Conservation (phyloP, 1,140 invertebrate species). For the Papilio machaon region DNA sequence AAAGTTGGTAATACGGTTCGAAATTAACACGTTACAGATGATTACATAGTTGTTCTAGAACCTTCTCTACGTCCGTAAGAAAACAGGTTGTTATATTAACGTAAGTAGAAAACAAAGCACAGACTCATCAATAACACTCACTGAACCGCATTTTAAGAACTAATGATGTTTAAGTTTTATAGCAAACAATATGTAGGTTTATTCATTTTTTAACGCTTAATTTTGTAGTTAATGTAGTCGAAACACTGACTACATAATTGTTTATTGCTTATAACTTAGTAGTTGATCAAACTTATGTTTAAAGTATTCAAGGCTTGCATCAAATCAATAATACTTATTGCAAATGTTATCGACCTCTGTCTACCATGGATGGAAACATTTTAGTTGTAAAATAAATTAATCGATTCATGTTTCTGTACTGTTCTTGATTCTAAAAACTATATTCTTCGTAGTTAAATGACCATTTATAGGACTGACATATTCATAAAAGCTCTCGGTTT, state of each 20-base stretch:
- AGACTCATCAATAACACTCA: conserved; percentile 14
- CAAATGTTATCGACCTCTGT: no score
- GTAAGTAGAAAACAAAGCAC: conserved; percentile 43
- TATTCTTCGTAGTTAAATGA: neutral
- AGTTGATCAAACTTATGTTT: no score
- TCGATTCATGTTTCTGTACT: neutral
- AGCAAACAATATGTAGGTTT: neutral
- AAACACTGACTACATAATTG: neutral
- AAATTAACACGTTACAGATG: conserved; percentile 51
- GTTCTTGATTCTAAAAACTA: neutral
- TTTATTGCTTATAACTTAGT: no score
- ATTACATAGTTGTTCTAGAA: conserved; percentile 46
- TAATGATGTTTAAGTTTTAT: conserved; percentile 25
- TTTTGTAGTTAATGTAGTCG: neutral
- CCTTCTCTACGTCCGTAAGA: conserved; percentile 39
- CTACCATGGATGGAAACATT: neutral
- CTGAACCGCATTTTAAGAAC: conserved; percentile 1
- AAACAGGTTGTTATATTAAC: conserved; percentile 44
- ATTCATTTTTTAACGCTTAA: neutral
- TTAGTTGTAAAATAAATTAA: neutral
- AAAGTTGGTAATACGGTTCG: conserved; percentile 37
- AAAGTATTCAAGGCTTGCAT: no score
- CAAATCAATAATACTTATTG: no score
- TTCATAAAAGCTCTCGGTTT: neutral
- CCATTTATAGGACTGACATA: neutral